Evolutionary conservation across 2,797 vertebrate genomes (phyloP).

Genomic region (Rhodeus uyekii): DNA sequence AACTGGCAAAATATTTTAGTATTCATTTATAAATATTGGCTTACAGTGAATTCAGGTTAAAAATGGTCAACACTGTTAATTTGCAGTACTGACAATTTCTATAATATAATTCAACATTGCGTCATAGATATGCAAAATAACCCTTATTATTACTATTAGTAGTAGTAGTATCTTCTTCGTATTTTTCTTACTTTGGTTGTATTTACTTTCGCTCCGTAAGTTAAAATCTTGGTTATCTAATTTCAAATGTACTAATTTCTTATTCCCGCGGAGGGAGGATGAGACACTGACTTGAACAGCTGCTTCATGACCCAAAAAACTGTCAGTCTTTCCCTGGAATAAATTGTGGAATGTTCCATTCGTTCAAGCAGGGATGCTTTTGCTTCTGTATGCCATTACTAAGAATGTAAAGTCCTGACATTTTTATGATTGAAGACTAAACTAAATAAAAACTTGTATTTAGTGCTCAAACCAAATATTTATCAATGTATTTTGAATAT

Average conservation of each 20-base stretch:
- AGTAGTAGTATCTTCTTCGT: slow-evolving; percentile 23
- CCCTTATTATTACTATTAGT: slow-evolving; percentile 1
- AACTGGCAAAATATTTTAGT: background rate
- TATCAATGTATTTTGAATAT: background rate
- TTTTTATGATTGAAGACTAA: background rate
- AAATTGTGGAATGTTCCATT: slow-evolving; percentile 87
- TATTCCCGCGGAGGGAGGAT: slow-evolving; percentile 84
- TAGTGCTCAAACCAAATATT: fast-evolving
- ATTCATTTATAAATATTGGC: background rate
- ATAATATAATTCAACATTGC: background rate
- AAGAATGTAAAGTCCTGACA: background rate
- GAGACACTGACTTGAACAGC: slow-evolving; percentile 79
- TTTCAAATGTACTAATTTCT: slow-evolving; percentile 89
- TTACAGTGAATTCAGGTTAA: background rate
- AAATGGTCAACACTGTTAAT: background rate
- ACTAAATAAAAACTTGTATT: fast-evolving
- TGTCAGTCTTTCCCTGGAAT: slow-evolving; percentile 93
- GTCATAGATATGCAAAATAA: background rate
- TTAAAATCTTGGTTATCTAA: slow-evolving; percentile 84
- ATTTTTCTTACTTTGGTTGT: slow-evolving; percentile 58
- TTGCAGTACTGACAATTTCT: background rate
- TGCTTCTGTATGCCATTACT: background rate
- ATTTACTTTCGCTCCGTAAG: slow-evolving; percentile 66
- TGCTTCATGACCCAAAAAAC: slow-evolving; percentile 93
- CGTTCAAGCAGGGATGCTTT: slow-evolving; percentile 61